Conservation (phyloP, 2,113 vertebrate genomes). For the Amphiprion ocellaris region DNA sequence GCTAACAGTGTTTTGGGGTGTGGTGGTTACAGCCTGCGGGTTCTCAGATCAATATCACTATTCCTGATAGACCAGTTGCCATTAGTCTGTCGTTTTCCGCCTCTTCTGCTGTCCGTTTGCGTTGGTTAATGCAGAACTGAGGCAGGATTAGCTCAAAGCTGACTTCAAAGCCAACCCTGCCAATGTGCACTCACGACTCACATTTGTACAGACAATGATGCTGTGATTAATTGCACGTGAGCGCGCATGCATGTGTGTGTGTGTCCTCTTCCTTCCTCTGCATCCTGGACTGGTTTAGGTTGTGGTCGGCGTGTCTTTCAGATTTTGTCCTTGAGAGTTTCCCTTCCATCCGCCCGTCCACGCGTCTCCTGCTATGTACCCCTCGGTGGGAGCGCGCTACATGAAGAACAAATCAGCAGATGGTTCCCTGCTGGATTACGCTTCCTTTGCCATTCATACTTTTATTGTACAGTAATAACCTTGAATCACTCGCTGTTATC, state of each 20-base stretch:
- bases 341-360: slow-evolving; percentile 40
- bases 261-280: slow-evolving; percentile 32
- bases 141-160: slow-evolving; percentile 64
- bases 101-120: slow-evolving; percentile 26
- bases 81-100: slow-evolving; percentile 21
- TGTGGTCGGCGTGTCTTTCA: slow-evolving; percentile 4
- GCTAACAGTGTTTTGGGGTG: slow-evolving; percentile 28
- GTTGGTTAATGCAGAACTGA: slow-evolving; percentile 38
- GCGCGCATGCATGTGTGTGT: slow-evolving; percentile 20
- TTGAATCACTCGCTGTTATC: slow-evolving; percentile 40
- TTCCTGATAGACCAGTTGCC: slow-evolving; percentile 45
- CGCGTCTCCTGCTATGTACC: slow-evolving; percentile 41
- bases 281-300: slow-evolving; percentile 44
- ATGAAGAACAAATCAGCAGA: slow-evolving; percentile 71
- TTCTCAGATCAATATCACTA: slow-evolving; percentile 54
- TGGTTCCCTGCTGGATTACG: slow-evolving; percentile 71
- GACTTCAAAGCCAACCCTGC: slow-evolving; percentile 54
- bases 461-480: slow-evolving; percentile 54
- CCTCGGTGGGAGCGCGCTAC: slow-evolving; percentile 52
- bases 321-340: slow-evolving; percentile 74
- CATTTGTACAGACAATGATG: slow-evolving; percentile 19
- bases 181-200: slow-evolving; percentile 32
- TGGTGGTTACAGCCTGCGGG: slow-evolving; percentile 38
- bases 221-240: slow-evolving; percentile 36
- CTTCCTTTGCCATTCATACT: slow-evolving; percentile 64